Percentiles rank a stretch among this genome's conserved stretches.
These are phyloP conservation scores for Proisotoma minuta DNA, from an alignment of 2,888 invertebrate species.

Conservation along the genomic window DNA sequence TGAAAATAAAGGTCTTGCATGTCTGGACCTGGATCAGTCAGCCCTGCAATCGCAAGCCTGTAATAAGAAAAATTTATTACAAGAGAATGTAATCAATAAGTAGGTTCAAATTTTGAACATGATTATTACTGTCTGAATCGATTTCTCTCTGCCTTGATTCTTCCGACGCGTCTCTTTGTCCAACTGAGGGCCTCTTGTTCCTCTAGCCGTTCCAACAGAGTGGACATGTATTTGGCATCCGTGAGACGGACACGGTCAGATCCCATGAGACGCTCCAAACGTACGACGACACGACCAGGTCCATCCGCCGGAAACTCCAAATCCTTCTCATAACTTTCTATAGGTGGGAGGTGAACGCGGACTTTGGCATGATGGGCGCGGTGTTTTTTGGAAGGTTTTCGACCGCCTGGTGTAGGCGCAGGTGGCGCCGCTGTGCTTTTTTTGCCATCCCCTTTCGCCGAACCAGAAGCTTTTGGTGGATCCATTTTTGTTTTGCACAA, in stretches of 20 bases:
- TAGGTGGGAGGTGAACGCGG: conserved; percentile 31
- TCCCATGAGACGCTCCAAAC: conserved; percentile 67
- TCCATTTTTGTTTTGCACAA: too few species aligned
- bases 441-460: too few species aligned
- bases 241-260: conserved; percentile 64
- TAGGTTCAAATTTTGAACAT: too few species aligned
- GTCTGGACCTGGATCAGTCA: conserved; percentile 40
- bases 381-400: too few species aligned
- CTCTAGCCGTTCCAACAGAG: conserved; percentile 60
- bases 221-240: conserved; percentile 61
- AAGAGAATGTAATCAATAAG: too few species aligned
- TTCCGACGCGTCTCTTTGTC: conserved; percentile 62
- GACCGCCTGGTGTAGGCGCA: too few species aligned
- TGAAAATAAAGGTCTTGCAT: conserved; percentile 43
- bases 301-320: conserved; percentile 38
- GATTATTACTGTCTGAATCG: conserved; percentile 36
- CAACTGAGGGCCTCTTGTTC: conserved; percentile 63
- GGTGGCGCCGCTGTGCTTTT: too few species aligned
- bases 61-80: too few species aligned
- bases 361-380: too few species aligned
- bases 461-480: too few species aligned
- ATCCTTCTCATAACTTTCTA: conserved; percentile 37
- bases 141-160: conserved; percentile 53
- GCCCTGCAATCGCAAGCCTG: conserved; percentile 39
- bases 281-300: conserved; percentile 48